Evolutionary conservation across 2,888 invertebrate species (phyloP).

Genomic region (Drosophila tripunctata): DNA sequence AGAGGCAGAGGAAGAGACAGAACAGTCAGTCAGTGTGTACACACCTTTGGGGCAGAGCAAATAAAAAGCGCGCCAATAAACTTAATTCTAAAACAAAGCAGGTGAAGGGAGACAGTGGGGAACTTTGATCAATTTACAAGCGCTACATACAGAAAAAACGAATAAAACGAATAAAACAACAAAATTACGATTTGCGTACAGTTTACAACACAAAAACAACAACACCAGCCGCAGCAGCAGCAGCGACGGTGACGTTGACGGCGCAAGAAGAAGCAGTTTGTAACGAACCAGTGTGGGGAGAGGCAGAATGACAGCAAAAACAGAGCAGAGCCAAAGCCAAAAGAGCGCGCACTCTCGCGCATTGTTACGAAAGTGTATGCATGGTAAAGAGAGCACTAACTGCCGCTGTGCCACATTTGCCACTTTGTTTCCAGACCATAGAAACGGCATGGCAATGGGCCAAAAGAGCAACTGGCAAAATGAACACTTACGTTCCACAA

Average conservation of each 20-base stretch:
- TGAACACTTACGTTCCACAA: conserved; percentile 68
- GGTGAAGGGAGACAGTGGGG: background rate
- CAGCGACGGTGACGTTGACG: conserved; percentile 19
- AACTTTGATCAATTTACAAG: conserved; percentile 52
- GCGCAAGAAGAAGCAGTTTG: conserved; percentile 63
- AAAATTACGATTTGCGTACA: conserved; percentile 56
- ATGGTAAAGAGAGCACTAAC: conserved; percentile 43
- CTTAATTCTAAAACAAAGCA: conserved; percentile 47
- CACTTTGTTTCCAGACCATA: conserved; percentile 36
- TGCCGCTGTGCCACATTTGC: conserved; percentile 13
- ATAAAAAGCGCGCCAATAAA: conserved; percentile 64
- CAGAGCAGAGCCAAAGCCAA: conserved; percentile 54
- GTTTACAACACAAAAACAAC: conserved; percentile 67
- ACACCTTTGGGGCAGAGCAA: conserved; percentile 39
- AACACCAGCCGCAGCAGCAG: background rate
- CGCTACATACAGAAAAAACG: conserved; percentile 33
- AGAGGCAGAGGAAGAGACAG: conserved; percentile 14
- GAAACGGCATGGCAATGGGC: conserved; percentile 25
- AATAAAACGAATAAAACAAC: conserved; percentile 18
- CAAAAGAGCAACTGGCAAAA: conserved; percentile 44
- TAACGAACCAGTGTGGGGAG: conserved; percentile 79
- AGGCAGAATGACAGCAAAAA: conserved; percentile 69
- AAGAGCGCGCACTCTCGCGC: conserved; percentile 9
- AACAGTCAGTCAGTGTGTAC: conserved; percentile 31
- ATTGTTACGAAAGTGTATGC: conserved; percentile 68